Evolutionary conservation across 2,113 vertebrate genomes (phyloP), one percentile per base, ranked within the genome.

Genomic region (Circaetus gallicus): DNA sequence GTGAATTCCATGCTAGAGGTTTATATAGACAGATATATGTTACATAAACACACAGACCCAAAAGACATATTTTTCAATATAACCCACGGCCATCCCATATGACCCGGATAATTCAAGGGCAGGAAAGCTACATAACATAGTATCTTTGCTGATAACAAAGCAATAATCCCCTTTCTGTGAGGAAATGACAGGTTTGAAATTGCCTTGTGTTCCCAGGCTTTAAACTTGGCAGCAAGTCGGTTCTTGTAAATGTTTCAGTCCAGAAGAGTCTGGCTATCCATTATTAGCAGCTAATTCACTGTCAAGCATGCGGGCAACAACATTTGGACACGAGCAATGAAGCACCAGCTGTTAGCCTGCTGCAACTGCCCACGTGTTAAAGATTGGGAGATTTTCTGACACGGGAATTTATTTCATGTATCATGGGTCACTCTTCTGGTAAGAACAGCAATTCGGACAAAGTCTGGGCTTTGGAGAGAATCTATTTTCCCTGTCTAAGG

Each of bases 181-280:
- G 91, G 62, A 97, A 97, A 98, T 97, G 97, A 96, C 96, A 97
- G 93, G 78, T 97, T 98, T 95, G 91, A 97, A 98, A 98, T 98
- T 97, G 96, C 91, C 90, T 96, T 95, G 86, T 97, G 85, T 83
- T 95, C 84, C 63, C 56, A 95, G 95, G 69, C 67, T 89, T 94
- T 96, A 94, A 91, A 97, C 91, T 91, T 97, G 97, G 97, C 93
- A 97, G 90, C 80, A 42, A 19, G 70, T 97, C 69, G 18, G 89
- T 92, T 96, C 97, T 93, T 94, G 73, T 96, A 86, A 95, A 74
- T 76, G 93, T 86, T 90, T 94, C 90, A 92, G 94, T 95, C 92
- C 83, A 67, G 58, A 66, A 66, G 82, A 74, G 65, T 31, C 94
- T 95, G 85, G 55, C 36, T 94, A 90, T 89, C 95, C 86, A 63